Percentiles rank a stretch among this genome's conserved stretches.
phyloP scores from a whole-genome alignment of 2,797 vertebrate species.

The Anomalospiza imberbis region DNA sequence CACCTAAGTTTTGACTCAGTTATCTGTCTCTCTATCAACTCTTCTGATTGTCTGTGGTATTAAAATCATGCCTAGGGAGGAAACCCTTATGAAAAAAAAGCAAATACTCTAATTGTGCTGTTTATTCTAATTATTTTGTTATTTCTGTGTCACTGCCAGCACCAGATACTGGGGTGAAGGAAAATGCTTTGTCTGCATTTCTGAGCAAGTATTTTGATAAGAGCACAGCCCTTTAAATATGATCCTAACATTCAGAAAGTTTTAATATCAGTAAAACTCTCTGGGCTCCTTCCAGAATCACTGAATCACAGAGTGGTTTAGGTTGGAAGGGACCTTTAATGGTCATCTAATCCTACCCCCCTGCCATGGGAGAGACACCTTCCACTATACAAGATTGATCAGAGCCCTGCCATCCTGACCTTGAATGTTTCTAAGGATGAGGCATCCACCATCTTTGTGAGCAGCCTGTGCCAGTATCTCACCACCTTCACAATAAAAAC shows the following conservation, averaged over 20 bases:
- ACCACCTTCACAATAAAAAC: neutral
- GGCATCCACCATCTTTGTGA: neutral
- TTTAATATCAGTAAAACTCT: neutral
- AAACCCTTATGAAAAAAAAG: neutral
- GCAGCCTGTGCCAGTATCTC: neutral
- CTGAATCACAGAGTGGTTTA: neutral
- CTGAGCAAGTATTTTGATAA: neutral
- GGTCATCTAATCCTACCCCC: fast-evolving
- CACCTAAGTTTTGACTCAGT: neutral
- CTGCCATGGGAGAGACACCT: neutral
- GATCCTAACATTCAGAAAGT: neutral
- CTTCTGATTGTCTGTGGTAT: neutral
- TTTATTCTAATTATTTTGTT: neutral
- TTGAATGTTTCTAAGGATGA: neutral
- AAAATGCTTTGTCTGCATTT: neutral
- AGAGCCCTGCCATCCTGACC: neutral
- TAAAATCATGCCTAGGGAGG: neutral
- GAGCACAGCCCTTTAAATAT: neutral
- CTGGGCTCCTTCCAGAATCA: neutral
- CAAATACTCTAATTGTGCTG: neutral
- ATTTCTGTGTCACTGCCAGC: neutral
- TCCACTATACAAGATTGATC: neutral
- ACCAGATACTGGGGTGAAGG: neutral
- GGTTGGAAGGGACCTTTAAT: neutral
- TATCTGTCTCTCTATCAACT: neutral